These are phyloP conservation scores for Phengaris arion DNA, from an alignment of 2,888 invertebrate species.

Conservation along the genomic window DNA sequence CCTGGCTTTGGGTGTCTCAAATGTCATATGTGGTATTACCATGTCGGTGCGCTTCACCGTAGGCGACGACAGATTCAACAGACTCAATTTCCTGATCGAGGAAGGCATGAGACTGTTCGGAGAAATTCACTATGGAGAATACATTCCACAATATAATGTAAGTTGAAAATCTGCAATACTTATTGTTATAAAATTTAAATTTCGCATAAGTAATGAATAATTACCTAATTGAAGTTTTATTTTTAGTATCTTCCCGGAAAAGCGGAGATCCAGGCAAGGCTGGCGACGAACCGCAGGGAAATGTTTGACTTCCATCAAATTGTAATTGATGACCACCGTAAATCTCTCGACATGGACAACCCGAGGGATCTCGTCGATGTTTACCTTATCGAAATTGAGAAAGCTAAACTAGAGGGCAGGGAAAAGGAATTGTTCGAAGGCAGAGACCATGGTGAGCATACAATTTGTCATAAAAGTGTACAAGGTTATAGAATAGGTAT, in stretches of 20 bases:
- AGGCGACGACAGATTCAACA: constrained; percentile 86
- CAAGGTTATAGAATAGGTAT: neutral
- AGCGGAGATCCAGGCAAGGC: constrained; percentile 80
- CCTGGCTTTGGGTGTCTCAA: constrained; percentile 90
- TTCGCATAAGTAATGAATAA: neutral
- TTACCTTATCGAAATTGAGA: constrained; percentile 91
- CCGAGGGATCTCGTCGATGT: constrained; percentile 91
- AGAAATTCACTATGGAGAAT: constrained; percentile 89
- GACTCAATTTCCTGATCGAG: constrained; percentile 92
- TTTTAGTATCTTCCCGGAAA: constrained; percentile 81
- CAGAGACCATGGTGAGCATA: constrained; percentile 87
- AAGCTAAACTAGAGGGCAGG: constrained; percentile 87
- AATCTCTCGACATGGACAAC: constrained; percentile 85
- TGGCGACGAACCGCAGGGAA: constrained; percentile 86
- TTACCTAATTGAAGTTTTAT: constrained; percentile 1
- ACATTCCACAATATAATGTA: constrained; percentile 87
- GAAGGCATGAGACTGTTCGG: constrained; percentile 95
- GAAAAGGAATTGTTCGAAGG: constrained; percentile 89
- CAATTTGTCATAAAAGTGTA: neutral
- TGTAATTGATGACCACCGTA: constrained; percentile 89
- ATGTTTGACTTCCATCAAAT: constrained; percentile 92
- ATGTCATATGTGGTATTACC: constrained; percentile 93
- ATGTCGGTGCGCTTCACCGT: constrained; percentile 92
- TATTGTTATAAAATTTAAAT: neutral
- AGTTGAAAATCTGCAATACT: constrained; percentile 31